A percentile compares a stretch with the other conserved stretches of the same genome.
Conservation (phyloP, 2,888 invertebrate genomes). For the Xylota sylvarum region DNA sequence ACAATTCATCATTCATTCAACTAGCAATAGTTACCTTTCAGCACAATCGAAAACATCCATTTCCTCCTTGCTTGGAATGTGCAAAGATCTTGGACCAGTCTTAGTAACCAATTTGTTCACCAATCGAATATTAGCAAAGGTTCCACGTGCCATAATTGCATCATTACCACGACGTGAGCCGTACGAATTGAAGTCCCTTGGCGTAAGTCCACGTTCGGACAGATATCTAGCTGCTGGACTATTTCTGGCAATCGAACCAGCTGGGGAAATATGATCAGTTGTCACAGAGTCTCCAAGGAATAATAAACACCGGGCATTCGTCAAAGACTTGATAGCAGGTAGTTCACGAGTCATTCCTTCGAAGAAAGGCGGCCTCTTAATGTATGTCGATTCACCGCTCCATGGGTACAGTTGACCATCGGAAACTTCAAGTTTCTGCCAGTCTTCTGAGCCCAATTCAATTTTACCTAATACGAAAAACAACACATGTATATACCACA, state of each 20-base stretch:
- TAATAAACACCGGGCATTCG: conserved; percentile 92
- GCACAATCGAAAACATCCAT: conserved; percentile 98
- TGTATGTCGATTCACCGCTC: conserved; percentile 96
- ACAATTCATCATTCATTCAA: conserved; percentile 69
- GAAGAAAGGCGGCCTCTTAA: conserved; percentile 98
- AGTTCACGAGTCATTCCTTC: conserved; percentile 89
- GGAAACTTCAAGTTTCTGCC: conserved; percentile 93
- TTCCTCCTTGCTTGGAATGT: conserved; percentile 94
- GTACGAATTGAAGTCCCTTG: conserved; percentile 98
- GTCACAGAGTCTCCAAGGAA: conserved; percentile 98
- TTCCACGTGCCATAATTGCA: conserved; percentile 98
- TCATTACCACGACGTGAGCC: conserved; percentile 99
- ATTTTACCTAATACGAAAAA: conserved; percentile 88
- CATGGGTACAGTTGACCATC: conserved; percentile 95
- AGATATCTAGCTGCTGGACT: conserved; percentile 90
- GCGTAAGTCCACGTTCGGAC: conserved; percentile 87
- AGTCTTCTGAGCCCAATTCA: conserved; percentile 92
- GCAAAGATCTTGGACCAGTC: conserved; percentile 93
- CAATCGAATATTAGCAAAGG: conserved; percentile 98
- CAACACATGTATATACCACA: background rate
- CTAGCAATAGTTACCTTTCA: conserved; percentile 86
- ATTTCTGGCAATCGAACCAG: conserved; percentile 97
- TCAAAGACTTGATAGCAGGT: conserved; percentile 87
- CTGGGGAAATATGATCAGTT: conserved; percentile 99
- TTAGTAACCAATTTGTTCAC: conserved; percentile 94